Base-by-base conservation (phyloP, 2,113 vertebrate genomes). In the Thoracochromis brauschi region DNA sequence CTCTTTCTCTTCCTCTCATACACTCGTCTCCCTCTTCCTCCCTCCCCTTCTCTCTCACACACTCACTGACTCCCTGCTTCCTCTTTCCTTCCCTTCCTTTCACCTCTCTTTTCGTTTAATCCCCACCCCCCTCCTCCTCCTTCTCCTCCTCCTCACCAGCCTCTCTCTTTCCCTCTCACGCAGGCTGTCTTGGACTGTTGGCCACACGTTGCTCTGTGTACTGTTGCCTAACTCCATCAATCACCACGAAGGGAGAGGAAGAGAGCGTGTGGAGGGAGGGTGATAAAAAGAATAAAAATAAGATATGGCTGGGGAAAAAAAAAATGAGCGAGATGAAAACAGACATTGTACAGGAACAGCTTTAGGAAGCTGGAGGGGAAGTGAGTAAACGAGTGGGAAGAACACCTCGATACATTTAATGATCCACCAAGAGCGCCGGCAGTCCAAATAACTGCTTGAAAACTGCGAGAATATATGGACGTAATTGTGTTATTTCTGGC, bases 161-260 rank as follows among this genome's bases (percentile, higher is more conserved):
- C 87, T 91, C 87, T 86, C 90, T 92, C 88, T 85, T 88, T 93
- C 88, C 87, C 86, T 86, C 89, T 91, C 88, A 95, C 84, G 92
- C 93, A 94, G 94, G 86, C 94, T 96, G 96, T 96, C 94, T 95
- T 94, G 95, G 95, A 95, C 96, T 95, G 96, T 92, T 96, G 95
- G 94, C 95, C 95, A 96, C 96, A 96, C 94, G 92, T 95, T 94
- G 93, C 95, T 96, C 95, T 93, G 94, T 96, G 96, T 96, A 96
- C 94, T 82, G 93, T 85, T 95, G 95, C 96, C 93, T 95, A 88
- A 94, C 95, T 96, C 95, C 96, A 97, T 97, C 96, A 96, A 96
- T 97, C 96, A 96, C 95, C 57, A 8, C 33, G 86, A 93, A 92
- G 94, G 93, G 90, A 92, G 79, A 86, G 89, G 63, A 83, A 82